phyloP scores from a whole-genome alignment of 2,113 vertebrate genomes.

The Ceratotherium simum region DNA sequence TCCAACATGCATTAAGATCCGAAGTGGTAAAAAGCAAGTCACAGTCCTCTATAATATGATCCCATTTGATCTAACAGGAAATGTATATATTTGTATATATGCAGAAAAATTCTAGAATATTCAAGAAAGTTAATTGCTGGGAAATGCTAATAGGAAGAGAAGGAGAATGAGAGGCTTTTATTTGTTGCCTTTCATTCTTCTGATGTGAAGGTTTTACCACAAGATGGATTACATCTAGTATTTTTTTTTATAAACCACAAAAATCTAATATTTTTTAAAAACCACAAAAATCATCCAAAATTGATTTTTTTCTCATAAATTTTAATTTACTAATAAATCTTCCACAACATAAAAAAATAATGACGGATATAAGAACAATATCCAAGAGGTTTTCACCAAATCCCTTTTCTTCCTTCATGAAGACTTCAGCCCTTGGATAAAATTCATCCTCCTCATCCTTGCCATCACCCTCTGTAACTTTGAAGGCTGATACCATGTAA shows the following conservation, averaged over 20 bases:
- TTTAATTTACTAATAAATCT: constrained; percentile 9
- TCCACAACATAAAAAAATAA: constrained; percentile 4
- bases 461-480: not conserved
- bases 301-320: constrained; percentile 15
- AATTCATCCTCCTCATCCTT: not conserved
- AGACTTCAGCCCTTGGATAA: not conserved
- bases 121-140: constrained; percentile 42
- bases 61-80: not conserved
- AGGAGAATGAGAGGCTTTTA: not conserved
- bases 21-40: not conserved
- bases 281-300: not conserved
- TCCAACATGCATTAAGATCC: not conserved
- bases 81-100: not conserved
- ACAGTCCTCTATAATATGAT: not conserved
- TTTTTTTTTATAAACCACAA: constrained; percentile 14
- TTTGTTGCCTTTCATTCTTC: not conserved
- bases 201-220: constrained; percentile 11
- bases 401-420: not conserved
- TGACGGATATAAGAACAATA: not conserved
- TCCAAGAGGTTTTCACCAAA: not conserved
- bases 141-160: constrained; percentile 12
- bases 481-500: not conserved
- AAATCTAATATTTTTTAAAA: constrained; percentile 4
- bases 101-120: constrained; percentile 29
- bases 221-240: not conserved